Evolutionary conservation across 2,113 vertebrate genomes (phyloP).

Genomic region (Phrynosoma platyrhinos): DNA sequence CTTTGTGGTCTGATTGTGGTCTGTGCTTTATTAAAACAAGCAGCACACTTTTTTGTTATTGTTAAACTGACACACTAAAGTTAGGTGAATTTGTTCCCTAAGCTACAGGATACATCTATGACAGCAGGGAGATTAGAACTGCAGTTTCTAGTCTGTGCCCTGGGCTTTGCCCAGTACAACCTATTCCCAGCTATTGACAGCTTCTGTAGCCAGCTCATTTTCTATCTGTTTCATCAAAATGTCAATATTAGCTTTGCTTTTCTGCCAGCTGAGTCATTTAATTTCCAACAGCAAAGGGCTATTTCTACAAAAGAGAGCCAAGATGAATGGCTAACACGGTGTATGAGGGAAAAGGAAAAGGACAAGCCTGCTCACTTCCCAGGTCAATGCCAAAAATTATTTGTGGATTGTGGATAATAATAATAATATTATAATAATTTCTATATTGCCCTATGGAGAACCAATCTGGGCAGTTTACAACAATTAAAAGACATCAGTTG

Average conservation of each 20-base stretch:
- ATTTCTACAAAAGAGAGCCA: slow-evolving; percentile 18
- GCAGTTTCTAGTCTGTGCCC: background rate
- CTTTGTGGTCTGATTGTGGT: background rate
- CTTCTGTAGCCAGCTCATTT: slow-evolving; percentile 32
- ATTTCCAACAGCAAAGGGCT: slow-evolving; percentile 25
- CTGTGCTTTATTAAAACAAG: background rate
- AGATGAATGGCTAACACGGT: slow-evolving; percentile 22
- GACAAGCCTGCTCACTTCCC: slow-evolving; percentile 9
- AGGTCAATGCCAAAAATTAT: slow-evolving; percentile 22
- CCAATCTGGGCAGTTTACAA: too few species aligned
- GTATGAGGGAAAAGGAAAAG: background rate
- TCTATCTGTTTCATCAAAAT: slow-evolving; percentile 29
- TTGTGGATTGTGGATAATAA: too few species aligned
- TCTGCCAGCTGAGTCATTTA: slow-evolving; percentile 39
- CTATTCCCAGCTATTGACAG: slow-evolving; percentile 18
- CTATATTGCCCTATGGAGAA: too few species aligned
- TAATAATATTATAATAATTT: too few species aligned
- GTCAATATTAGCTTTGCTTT: slow-evolving; percentile 41
- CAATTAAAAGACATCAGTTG: background rate
- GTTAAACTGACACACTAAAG: background rate
- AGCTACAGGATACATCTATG: background rate
- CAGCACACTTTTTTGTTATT: background rate
- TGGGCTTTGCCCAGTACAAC: background rate
- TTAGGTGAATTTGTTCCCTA: background rate
- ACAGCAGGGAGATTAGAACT: background rate